These are phyloP conservation scores for Deilephila porcellus DNA, from an alignment of 2,888 invertebrate species.

Conservation along the genomic window DNA sequence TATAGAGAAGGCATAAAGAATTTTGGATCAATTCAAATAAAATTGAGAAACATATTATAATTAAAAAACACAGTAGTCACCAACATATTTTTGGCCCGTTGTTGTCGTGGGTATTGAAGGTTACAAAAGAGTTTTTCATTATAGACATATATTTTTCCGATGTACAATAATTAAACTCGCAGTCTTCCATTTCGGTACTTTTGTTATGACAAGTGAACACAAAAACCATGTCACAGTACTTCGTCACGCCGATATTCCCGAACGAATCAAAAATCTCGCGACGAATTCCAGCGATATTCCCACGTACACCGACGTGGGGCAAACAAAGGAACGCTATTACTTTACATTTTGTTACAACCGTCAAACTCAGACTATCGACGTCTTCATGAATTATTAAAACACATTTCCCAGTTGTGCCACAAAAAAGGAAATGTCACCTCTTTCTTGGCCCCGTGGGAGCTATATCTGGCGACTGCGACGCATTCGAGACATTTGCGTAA, in stretches of 20 bases:
- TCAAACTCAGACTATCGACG: conserved; percentile 31
- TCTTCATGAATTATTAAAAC: conserved; percentile 70
- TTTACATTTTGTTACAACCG: conserved; percentile 29
- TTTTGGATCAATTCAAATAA: too few species aligned
- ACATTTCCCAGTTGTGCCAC: conserved; percentile 61
- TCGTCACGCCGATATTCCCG: conserved; percentile 6
- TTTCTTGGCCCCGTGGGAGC: conserved; percentile 30
- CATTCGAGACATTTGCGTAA: conserved; percentile 31
- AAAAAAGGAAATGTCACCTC: conserved; percentile 68
- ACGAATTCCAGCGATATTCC: conserved; percentile 27
- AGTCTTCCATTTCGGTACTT: too few species aligned
- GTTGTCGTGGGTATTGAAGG: too few species aligned
- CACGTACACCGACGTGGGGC: not conserved
- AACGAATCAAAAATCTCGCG: conserved; percentile 31
- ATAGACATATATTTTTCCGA: too few species aligned
- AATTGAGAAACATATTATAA: too few species aligned
- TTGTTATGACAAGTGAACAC: not conserved
- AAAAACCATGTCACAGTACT: not conserved
- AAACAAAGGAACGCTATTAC: conserved; percentile 25
- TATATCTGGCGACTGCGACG: conserved; percentile 25
- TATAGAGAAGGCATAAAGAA: too few species aligned
- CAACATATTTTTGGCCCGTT: too few species aligned
- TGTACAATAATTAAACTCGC: too few species aligned
- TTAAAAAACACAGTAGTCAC: too few species aligned
- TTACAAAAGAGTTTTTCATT: too few species aligned